Conservation (phyloP, 1,140 invertebrate species). For the Anadara kagoshimensis region DNA sequence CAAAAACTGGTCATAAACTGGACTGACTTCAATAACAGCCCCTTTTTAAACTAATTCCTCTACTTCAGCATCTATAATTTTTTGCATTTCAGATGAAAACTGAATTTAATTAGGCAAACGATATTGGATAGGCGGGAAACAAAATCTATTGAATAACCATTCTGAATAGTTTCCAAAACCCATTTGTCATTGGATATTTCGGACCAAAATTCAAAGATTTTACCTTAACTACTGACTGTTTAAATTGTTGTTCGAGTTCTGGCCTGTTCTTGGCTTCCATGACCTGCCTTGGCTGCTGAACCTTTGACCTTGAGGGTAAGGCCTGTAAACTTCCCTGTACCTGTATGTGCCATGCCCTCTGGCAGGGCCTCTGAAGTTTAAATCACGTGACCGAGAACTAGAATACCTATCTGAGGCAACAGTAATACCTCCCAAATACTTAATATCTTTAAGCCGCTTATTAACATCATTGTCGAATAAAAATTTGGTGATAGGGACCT, state of each 20-base stretch:
- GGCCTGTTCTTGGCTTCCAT: background rate
- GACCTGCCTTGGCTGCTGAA: background rate
- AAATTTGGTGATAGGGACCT: too few species aligned
- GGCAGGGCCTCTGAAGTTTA: constrained; percentile 16
- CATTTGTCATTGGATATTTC: constrained; percentile 2
- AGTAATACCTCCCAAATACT: background rate
- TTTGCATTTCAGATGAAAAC: background rate
- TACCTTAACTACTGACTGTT: background rate
- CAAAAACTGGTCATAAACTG: background rate
- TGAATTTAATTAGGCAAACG: background rate
- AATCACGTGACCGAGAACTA: background rate
- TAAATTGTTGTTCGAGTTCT: background rate
- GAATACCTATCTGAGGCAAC: background rate
- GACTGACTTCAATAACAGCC: background rate
- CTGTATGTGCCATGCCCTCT: background rate
- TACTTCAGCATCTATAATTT: background rate
- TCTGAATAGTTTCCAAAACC: constrained; percentile 2
- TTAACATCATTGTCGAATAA: background rate
- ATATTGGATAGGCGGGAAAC: background rate
- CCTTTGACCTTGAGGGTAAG: too few species aligned
- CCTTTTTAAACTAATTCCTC: background rate
- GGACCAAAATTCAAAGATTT: background rate
- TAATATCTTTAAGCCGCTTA: background rate
- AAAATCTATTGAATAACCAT: background rate
- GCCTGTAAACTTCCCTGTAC: background rate